phyloP scores from a whole-genome alignment of 2,797 vertebrate species.

The Xyrichtys novacula region DNA sequence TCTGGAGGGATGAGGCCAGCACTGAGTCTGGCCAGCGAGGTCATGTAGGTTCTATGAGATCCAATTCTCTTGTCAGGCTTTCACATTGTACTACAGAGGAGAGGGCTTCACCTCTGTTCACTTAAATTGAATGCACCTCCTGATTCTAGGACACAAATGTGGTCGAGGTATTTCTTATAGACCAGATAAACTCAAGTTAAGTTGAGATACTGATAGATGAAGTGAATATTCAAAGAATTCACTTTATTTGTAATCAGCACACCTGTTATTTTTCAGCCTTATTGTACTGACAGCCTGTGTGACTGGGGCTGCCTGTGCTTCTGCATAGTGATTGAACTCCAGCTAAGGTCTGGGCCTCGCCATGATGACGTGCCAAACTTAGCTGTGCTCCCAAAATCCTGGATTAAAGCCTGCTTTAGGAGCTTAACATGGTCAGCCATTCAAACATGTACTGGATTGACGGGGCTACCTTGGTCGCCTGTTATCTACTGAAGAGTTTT shows the following conservation, averaged over 20 bases:
- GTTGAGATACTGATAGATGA: neutral
- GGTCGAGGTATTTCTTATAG: neutral
- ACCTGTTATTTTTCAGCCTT: slow-evolving; percentile 19
- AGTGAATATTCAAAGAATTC: neutral
- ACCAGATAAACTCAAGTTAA: neutral
- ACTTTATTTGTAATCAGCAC: slow-evolving; percentile 3
- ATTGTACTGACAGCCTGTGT: slow-evolving; percentile 42
- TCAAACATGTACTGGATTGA: slow-evolving; percentile 80
- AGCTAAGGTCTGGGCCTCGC: slow-evolving; percentile 68
- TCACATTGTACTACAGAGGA: slow-evolving; percentile 8
- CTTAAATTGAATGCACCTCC: neutral
- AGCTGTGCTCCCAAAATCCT: slow-evolving; percentile 81
- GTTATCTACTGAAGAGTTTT: slow-evolving; percentile 76
- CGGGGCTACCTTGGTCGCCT: slow-evolving; percentile 65
- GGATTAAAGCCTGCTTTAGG: slow-evolving; percentile 84
- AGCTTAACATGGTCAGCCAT: slow-evolving; percentile 83
- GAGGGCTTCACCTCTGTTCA: neutral
- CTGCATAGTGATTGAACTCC: slow-evolving; percentile 66
- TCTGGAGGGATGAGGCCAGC: slow-evolving; percentile 48
- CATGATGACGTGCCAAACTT: slow-evolving; percentile 79
- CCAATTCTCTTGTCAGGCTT: slow-evolving; percentile 24
- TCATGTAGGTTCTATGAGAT: slow-evolving; percentile 62
- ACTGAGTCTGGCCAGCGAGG: slow-evolving; percentile 61
- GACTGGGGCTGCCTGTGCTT: slow-evolving; percentile 38
- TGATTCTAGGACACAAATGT: slow-evolving; percentile 2